Percentiles rank a stretch among this genome's conserved stretches.
Conservation (phyloP, 1,140 invertebrate genomes). For the Trichonephila clavipes region DNA sequence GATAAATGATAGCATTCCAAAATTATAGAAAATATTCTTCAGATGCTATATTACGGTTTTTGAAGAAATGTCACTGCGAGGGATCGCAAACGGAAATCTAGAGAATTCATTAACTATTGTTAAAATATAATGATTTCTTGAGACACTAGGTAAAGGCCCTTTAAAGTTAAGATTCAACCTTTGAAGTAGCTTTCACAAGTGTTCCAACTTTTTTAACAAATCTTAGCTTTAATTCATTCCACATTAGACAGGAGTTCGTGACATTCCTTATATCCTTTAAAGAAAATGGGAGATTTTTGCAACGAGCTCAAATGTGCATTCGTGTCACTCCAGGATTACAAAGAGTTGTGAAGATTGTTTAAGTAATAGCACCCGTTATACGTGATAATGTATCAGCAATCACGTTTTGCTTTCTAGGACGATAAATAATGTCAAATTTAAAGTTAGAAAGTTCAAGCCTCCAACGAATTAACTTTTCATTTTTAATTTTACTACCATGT, state of each 20-base stretch:
- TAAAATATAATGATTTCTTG: slow-evolving; percentile 78
- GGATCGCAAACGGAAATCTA: slow-evolving; percentile 25
- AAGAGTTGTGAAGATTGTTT: slow-evolving; percentile 75
- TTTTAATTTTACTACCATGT: slow-evolving; percentile 78
- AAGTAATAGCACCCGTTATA: background rate
- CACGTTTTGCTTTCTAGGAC: background rate
- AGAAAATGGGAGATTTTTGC: slow-evolving; percentile 77
- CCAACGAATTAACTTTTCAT: background rate
- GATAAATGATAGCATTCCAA: slow-evolving; percentile 11
- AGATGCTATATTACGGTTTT: background rate
- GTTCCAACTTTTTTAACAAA: slow-evolving; percentile 65
- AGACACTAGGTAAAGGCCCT: slow-evolving; percentile 78
- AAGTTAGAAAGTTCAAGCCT: slow-evolving; percentile 12
- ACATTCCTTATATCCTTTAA: slow-evolving; percentile 68
- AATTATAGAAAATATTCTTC: background rate
- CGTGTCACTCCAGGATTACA: slow-evolving; percentile 78
- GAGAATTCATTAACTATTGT: slow-evolving; percentile 79
- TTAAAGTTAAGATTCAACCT: slow-evolving; percentile 77
- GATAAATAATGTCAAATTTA: slow-evolving; percentile 53
- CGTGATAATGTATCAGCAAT: too few relatives aligned
- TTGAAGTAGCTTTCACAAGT: slow-evolving; percentile 78
- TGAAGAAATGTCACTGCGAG: slow-evolving; percentile 78
- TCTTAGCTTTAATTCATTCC: slow-evolving; percentile 76
- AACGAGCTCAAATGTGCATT: slow-evolving; percentile 76
- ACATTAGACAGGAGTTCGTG: slow-evolving; percentile 20